Conservation (phyloP, 2,888 invertebrate genomes). For the Smittia sp. region DNA sequence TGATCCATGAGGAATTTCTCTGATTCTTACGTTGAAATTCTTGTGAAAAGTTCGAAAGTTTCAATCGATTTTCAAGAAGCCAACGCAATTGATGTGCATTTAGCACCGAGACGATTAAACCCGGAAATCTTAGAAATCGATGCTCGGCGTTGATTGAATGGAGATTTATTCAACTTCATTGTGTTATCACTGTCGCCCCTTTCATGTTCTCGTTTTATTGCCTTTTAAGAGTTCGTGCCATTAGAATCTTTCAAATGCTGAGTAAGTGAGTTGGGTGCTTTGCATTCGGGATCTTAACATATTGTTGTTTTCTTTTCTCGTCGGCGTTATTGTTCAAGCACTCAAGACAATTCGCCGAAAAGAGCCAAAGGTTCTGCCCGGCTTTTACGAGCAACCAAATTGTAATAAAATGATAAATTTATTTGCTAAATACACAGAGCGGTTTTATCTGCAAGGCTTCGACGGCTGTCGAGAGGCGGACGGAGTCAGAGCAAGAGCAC, state of each 20-base stretch:
- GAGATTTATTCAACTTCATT: conserved; percentile 7
- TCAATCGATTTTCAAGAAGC: neutral
- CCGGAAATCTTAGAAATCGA: conserved; percentile 13
- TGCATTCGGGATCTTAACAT: neutral
- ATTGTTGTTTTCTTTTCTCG: conserved; percentile 5
- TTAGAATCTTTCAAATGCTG: neutral
- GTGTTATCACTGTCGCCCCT: neutral
- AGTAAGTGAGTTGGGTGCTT: neutral
- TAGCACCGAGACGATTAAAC: conserved; percentile 16
- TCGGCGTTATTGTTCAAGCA: neutral
- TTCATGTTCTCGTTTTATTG: conserved; percentile 6
- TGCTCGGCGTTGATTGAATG: neutral
- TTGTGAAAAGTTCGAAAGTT: conserved; percentile 30
- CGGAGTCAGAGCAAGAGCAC: neutral
- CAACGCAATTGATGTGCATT: conserved; percentile 22
- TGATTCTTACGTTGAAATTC: neutral
- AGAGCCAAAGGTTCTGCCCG: neutral
- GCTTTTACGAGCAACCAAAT: conserved; percentile 37
- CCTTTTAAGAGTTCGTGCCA: conserved; percentile 1
- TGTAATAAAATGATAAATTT: conserved; percentile 41
- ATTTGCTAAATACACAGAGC: conserved; percentile 36
- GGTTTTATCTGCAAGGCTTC: conserved; percentile 7
- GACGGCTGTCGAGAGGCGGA: neutral
- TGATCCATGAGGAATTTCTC: conserved; percentile 29
- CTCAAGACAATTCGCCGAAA: neutral